Evolutionary conservation across 2,113 vertebrate genomes (phyloP), one percentile per base, ranked within the genome.

Genomic region (Muscicapa adusta): DNA sequence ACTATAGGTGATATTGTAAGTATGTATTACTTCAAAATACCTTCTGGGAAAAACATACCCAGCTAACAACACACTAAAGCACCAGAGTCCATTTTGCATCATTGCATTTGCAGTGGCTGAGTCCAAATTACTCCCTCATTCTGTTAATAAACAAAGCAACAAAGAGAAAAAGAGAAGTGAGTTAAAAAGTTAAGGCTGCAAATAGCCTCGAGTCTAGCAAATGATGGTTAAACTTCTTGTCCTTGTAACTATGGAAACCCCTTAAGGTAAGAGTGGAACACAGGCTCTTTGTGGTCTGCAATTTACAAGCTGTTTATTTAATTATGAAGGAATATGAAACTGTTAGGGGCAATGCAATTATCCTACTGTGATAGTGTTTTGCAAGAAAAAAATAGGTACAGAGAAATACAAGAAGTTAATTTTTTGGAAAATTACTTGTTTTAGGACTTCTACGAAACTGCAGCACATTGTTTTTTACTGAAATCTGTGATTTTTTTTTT

Each of bases 171-270:
- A 87, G 50, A 79, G n/a, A 56, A 11, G 43, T 51, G 54, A 92
- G 74, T 40, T 47, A 61, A 83, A 95, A 91, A 95, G 83, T 91
- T 95, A 86, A n/a, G 62, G 72, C 70, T 94, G 40, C 48, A 84
- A 92, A 97, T 77, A 96, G 94, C 91, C 88, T 96, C 11, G 11
- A 95, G 96, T 93, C 92, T 95, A 95, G 96, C 89, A 97, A 97
- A 95, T 54, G 89, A 79, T 98, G 96, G 97, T 95, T 97, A 97
- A 98, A 97, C 89, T 97, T 97, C 93, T 96, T 98, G 97, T 97
- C 94, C 96, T 96, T 87, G 66, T 98, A 98, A 95, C 98, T 98
- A 98, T 98, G 98, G 98, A 98, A 99, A 98, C 98, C 92, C 91
- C 95, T 97, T 97, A 97, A 98, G 97, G 97, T 97, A 97, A 95